Evolutionary conservation across 2,113 vertebrate genomes (phyloP).

Genomic region (Rissa tridactyla): DNA sequence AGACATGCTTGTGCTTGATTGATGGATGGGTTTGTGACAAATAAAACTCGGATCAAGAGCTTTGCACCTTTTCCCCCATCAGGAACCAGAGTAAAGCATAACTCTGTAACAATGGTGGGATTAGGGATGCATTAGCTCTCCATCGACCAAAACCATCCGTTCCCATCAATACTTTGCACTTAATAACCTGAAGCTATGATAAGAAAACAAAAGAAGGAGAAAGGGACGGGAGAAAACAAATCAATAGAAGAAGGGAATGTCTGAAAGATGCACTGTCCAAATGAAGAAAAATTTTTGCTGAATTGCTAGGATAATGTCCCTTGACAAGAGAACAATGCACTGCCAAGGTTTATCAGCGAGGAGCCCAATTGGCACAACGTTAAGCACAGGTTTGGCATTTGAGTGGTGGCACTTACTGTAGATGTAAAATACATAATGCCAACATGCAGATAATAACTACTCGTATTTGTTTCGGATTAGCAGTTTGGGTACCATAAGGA

Average conservation of each 20-base stretch:
- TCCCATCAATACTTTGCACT: constrained; percentile 97
- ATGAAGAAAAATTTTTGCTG: constrained; percentile 77
- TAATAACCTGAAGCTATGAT: constrained; percentile 99
- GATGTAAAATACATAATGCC: constrained; percentile 17
- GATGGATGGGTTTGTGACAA: constrained; percentile 98
- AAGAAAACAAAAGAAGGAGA: constrained; percentile 97
- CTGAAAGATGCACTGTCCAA: constrained; percentile 80
- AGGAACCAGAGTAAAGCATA: constrained; percentile 90
- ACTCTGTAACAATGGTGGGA: constrained; percentile 95
- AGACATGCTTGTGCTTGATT: constrained; percentile 88
- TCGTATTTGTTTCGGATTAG: neutral
- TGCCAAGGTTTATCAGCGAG: constrained; percentile 72
- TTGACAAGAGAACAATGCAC: constrained; percentile 79
- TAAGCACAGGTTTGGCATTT: constrained; percentile 69
- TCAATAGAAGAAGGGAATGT: constrained; percentile 87
- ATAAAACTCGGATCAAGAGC: constrained; percentile 98
- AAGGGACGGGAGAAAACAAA: constrained; percentile 89
- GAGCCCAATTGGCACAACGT: constrained; percentile 58
- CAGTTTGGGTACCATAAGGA: neutral
- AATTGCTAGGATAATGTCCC: constrained; percentile 78
- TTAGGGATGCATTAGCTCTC: constrained; percentile 99
- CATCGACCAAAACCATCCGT: constrained; percentile 90
- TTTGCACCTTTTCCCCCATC: constrained; percentile 88
- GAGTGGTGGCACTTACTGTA: constrained; percentile 54
- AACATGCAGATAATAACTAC: constrained; percentile 12